Base-by-base conservation (phyloP, 2,797 vertebrate species). In the Salmo trutta region DNA sequence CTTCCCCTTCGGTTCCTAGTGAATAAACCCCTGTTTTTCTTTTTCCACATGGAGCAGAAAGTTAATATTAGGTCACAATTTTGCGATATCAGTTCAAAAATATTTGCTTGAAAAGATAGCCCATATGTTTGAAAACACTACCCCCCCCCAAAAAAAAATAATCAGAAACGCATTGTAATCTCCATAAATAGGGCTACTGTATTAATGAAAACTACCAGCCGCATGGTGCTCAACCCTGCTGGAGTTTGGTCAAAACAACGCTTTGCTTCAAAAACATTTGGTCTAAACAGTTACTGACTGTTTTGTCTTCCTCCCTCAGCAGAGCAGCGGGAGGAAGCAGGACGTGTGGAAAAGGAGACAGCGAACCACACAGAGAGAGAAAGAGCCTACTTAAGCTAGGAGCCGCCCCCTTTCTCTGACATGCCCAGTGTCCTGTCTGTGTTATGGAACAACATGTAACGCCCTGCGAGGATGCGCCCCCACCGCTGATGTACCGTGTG, bases 371-470 rank as follows among this genome's bases (percentile, higher is more conserved):
- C 4, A 47, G 6, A 65, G 21, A 24, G 24, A 24, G 24, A 31
- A 8, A 2, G 27, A 80, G 33, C 47, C 82, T 77, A 78, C 16
- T 16, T 8, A 3, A 64, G n/a, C 0, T 0, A 0, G 15, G 52
- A 33, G 2, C 6, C 5, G 1, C n/a, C 19, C 19, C 14, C 2
- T 0, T 21, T 15, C 53, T 1, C 56, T 73, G 71, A 31, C 47
- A 77, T 75, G 59, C 17, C 29, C 62, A n/a, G 27, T 5, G 6
- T 5, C 14, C 41, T 24, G 27, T 27, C 31, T 71, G 66, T 27
- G 82, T 79, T 78, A 98, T 97, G 96, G 96, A 97, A 88, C 88
- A 88, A 88, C 88, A 88, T 79, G 86, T 87, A 83, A 87, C 89
- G 75, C 68, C 66, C 2, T 90, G 89, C 73, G 93, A 90, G 87